Conservation (phyloP, 2,113 vertebrate species). For the Ornithorhynchus anatinus region DNA sequence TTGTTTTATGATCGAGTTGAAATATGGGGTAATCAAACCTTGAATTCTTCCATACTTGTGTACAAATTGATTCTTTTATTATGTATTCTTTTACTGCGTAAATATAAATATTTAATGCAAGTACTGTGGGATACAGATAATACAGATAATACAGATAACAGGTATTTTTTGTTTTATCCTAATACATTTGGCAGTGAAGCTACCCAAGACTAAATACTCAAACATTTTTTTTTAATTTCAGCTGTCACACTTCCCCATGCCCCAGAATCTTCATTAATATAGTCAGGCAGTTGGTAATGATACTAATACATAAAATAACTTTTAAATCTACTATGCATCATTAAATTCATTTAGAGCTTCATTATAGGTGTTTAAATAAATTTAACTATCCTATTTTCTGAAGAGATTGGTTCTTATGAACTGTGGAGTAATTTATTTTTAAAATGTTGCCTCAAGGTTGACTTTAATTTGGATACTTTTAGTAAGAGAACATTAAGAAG, state of each 20-base stretch:
- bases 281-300: constrained; percentile 29
- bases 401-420: constrained; percentile 6
- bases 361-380: constrained; percentile 61
- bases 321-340: constrained; percentile 46
- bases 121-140: not conserved
- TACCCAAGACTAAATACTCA: not conserved
- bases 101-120: not conserved
- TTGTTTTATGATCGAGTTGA: not conserved
- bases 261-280: constrained; percentile 35
- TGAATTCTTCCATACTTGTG: not conserved
- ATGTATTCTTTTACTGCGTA: not conserved
- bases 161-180: not conserved
- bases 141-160: not conserved
- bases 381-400: constrained; percentile 28
- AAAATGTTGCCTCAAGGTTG: constrained; percentile 45
- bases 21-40: not conserved
- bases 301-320: constrained; percentile 49
- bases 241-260: not conserved
- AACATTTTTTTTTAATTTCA: constrained; percentile 22
- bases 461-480: constrained; percentile 51
- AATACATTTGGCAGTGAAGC: constrained; percentile 4
- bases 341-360: constrained; percentile 55
- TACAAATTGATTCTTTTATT: not conserved
- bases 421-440: constrained; percentile 35
- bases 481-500: constrained; percentile 43